Evolutionary conservation across 1,140 invertebrate species (phyloP).

Genomic region (Cardiocondyla obscurior): DNA sequence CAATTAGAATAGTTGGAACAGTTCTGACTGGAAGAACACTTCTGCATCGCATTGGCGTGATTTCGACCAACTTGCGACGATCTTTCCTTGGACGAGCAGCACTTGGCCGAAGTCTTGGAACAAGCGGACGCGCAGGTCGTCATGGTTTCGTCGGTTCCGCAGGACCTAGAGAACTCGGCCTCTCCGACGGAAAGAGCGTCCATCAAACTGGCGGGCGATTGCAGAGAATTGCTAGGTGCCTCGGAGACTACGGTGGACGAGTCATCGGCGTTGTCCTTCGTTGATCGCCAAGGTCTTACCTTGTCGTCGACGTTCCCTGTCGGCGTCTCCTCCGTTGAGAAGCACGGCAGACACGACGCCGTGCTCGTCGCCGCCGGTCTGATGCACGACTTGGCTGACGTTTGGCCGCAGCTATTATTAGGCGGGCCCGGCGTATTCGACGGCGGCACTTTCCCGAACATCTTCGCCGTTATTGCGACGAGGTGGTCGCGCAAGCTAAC

Average conservation of each 20-base stretch:
- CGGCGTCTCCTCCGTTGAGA: conserved; percentile 69
- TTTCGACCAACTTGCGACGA: conserved; percentile 3
- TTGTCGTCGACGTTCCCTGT: conserved; percentile 60
- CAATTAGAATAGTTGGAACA: conserved; percentile 35
- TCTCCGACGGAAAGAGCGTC: conserved; percentile 34
- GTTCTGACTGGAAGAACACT: conserved; percentile 71
- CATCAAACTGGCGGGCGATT: conserved; percentile 1
- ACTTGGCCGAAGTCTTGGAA: conserved; percentile 44
- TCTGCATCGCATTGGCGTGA: conserved; percentile 56
- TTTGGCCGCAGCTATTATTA: conserved; percentile 17
- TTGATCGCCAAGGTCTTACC: conserved; percentile 69
- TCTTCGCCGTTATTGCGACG: conserved; percentile 69
- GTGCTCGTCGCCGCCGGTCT: conserved; percentile 45
- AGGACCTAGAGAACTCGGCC: conserved; percentile 59
- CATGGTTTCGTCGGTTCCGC: conserved; percentile 62
- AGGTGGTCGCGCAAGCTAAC: conserved; percentile 20
- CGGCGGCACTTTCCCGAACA: conserved; percentile 81
- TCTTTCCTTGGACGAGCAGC: conserved; percentile 32
- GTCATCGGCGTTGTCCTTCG: conserved; percentile 58
- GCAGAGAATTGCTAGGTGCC: conserved; percentile 55
- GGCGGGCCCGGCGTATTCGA: conserved; percentile 75
- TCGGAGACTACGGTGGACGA: conserved; percentile 59
- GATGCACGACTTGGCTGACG: conserved; percentile 33
- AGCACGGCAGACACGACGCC: conserved; percentile 73
- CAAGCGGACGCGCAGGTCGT: not conserved